phyloP scores from a whole-genome alignment of 1,140 invertebrate genomes.

The Drosophila repleta region DNA sequence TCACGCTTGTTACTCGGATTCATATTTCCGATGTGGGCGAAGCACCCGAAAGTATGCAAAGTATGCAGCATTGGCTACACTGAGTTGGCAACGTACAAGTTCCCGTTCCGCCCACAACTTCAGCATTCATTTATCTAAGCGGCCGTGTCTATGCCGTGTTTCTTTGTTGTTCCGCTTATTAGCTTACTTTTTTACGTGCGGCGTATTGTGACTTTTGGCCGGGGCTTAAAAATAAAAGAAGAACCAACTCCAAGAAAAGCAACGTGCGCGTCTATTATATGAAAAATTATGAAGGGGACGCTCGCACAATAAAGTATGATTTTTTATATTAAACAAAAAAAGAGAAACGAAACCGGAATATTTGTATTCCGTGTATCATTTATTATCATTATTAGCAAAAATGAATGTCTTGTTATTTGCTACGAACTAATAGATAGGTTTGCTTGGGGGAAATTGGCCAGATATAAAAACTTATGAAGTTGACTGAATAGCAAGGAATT shows the following conservation, averaged over 20 bases:
- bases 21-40: constrained; percentile 39
- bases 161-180: constrained; percentile 67
- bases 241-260: constrained; percentile 24
- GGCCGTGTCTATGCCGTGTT: constrained; percentile 64
- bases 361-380: constrained; percentile 69
- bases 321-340: constrained; percentile 71
- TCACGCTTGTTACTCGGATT: constrained; percentile 62
- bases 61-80: constrained; percentile 49
- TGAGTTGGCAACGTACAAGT: constrained; percentile 13
- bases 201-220: constrained; percentile 26
- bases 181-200: constrained; percentile 71
- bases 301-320: constrained; percentile 62
- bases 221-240: constrained; percentile 15
- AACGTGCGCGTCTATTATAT: constrained; percentile 17
- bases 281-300: constrained; percentile 4
- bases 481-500: too few relatives aligned
- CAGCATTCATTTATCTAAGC: constrained; percentile 75
- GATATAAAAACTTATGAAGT: too few relatives aligned
- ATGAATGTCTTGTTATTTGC: constrained; percentile 18
- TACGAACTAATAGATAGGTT: too few relatives aligned
- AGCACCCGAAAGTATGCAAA: constrained; percentile 66
- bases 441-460: too few relatives aligned
- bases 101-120: constrained; percentile 42
- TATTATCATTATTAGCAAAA: constrained; percentile 71
- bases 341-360: constrained; percentile 65